Percentiles rank a stretch among this genome's conserved stretches.
phyloP scores from a whole-genome alignment of 1,140 invertebrate species.

The Drosophila jambulina region DNA sequence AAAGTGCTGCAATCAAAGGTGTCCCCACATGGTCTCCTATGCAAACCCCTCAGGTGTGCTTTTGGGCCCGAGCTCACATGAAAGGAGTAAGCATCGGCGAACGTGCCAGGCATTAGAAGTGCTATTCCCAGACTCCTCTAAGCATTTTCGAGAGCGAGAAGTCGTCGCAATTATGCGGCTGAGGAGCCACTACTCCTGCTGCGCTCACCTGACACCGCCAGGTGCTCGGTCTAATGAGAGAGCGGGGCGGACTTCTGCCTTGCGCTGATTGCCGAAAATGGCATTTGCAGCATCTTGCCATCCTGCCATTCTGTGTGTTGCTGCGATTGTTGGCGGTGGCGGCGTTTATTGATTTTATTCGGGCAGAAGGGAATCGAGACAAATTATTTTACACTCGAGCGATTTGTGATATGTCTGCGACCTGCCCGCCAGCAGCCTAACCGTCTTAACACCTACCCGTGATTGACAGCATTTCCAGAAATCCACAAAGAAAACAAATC shows the following conservation, averaged over 20 bases:
- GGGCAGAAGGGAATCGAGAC: conserved; percentile 67
- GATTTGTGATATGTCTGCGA: conserved; percentile 72
- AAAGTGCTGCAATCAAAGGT: conserved; percentile 74
- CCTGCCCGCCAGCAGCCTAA: conserved; percentile 28
- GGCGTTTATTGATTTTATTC: conserved; percentile 63
- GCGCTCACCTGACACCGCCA: conserved; percentile 21
- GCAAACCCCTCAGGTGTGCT: conserved; percentile 44
- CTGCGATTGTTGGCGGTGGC: conserved; percentile 25
- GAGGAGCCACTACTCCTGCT: neutral
- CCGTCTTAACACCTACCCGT: conserved; percentile 27
- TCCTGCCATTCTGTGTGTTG: neutral
- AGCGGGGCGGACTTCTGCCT: conserved; percentile 15
- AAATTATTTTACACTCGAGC: conserved; percentile 78
- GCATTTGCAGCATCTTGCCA: conserved; percentile 55
- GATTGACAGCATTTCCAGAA: conserved; percentile 56
- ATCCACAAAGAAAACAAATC: conserved; percentile 31
- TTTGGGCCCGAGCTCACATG: conserved; percentile 38
- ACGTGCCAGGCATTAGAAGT: conserved; percentile 65
- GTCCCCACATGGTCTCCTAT: conserved; percentile 37
- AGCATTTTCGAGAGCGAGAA: conserved; percentile 29
- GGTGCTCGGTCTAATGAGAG: conserved; percentile 53
- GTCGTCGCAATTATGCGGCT: conserved; percentile 61
- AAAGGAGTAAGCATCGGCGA: conserved; percentile 69
- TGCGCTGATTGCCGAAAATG: conserved; percentile 42
- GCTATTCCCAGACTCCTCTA: conserved; percentile 3